phyloP scores from a whole-genome alignment of 1,140 invertebrate genomes.

The Camponotus vicinus region DNA sequence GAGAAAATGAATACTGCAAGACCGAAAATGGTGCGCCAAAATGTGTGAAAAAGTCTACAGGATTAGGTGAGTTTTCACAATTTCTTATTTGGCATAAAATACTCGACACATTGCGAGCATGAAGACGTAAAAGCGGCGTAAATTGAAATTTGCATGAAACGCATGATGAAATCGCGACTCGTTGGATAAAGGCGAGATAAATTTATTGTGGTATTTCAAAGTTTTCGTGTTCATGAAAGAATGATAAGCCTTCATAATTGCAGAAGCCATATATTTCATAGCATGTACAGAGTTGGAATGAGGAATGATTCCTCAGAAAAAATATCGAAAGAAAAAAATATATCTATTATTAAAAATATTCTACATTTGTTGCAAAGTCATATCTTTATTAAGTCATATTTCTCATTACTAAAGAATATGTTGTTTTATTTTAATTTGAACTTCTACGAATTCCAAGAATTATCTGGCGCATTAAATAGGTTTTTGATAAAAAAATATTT shows the following conservation, averaged over 20 bases:
- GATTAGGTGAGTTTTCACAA: constrained; percentile 78
- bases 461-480: neutral
- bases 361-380: neutral
- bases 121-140: constrained; percentile 17
- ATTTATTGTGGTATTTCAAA: neutral
- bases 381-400: neutral
- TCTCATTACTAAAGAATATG: neutral
- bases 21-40: constrained; percentile 80
- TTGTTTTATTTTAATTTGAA: constrained; percentile 12
- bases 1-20: constrained; percentile 81
- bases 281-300: constrained; percentile 19
- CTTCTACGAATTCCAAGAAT: neutral
- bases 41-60: constrained; percentile 79
- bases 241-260: neutral
- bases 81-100: neutral
- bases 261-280: neutral
- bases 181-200: neutral
- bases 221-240: neutral
- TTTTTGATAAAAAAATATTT: neutral
- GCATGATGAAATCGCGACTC: neutral
- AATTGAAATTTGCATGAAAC: neutral
- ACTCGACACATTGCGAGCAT: constrained; percentile 45
- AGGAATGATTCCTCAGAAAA: neutral
- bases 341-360: neutral
- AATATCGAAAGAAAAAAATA: neutral